Conservation (phyloP, 2,113 vertebrate genomes). For the Andinoacara biseriatus region DNA sequence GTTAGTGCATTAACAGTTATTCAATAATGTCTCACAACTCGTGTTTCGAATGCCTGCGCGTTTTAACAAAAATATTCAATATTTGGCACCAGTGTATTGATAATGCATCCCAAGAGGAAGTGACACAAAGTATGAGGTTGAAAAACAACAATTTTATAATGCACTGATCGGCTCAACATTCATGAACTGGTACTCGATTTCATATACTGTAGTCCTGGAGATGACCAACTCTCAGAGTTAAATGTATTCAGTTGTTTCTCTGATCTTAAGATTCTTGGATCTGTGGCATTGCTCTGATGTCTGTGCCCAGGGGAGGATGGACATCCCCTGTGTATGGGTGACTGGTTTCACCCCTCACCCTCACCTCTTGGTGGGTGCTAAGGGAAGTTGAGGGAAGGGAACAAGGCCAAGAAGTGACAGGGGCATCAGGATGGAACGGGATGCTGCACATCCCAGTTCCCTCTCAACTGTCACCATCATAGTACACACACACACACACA, state of each 20-base stretch:
- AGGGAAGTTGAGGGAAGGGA: conserved; percentile 70
- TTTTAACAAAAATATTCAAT: neutral
- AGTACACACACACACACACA: conserved; percentile 11
- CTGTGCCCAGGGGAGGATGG: conserved; percentile 42
- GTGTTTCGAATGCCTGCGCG: too few species aligned
- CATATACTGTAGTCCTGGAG: neutral
- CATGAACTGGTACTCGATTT: neutral
- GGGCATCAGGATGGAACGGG: conserved; percentile 79
- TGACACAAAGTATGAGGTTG: neutral
- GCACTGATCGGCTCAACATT: neutral
- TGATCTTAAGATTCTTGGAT: conserved; percentile 48
- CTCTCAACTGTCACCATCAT: conserved; percentile 74
- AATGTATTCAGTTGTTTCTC: conserved; percentile 53
- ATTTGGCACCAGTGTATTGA: neutral
- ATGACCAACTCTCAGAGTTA: conserved; percentile 12
- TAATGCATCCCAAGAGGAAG: neutral
- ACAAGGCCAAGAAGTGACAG: conserved; percentile 82
- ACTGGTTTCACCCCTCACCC: conserved; percentile 39
- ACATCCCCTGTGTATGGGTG: conserved; percentile 49
- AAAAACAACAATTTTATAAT: neutral
- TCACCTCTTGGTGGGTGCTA: conserved; percentile 34
- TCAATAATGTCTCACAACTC: neutral
- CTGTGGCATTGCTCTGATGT: conserved; percentile 49
- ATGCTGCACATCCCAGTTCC: conserved; percentile 43
- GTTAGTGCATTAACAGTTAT: neutral